A percentile compares a stretch with the other conserved stretches of the same genome.
Conservation (phyloP, 2,113 vertebrate species). For the Hyperopisus bebe region DNA sequence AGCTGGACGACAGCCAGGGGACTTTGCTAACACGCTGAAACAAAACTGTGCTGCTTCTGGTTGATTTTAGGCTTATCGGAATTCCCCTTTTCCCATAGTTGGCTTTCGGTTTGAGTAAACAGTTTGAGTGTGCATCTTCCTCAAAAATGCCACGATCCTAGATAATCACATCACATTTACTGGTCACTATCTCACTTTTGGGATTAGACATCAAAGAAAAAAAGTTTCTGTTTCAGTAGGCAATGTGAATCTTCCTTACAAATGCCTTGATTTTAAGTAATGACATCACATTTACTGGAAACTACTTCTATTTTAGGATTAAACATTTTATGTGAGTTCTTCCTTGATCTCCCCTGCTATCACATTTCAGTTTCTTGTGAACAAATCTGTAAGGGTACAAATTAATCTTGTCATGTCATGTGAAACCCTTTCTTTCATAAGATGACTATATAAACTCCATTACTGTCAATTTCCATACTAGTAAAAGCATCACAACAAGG, state of each 20-base stretch:
- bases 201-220: neutral
- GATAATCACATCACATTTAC: neutral
- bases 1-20: neutral
- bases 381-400: neutral
- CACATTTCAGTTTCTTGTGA: neutral
- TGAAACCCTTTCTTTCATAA: neutral
- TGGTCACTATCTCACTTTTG: neutral
- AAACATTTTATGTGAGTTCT: neutral
- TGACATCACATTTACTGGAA: neutral
- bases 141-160: neutral
- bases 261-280: neutral
- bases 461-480: neutral
- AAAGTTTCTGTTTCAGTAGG: neutral
- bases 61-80: neutral
- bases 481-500: neutral
- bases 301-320: neutral
- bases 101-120: neutral
- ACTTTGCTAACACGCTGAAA: neutral
- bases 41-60: neutral
- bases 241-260: neutral
- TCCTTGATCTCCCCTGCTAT: neutral
- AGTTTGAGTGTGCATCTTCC: neutral
- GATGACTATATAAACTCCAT: neutral
- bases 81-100: neutral
- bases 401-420: neutral